A percentile compares a stretch with the other conserved stretches of the same genome.
Evolutionary conservation across 2,888 invertebrate genomes (phyloP).

Genomic region (Ophion ventricosus): DNA sequence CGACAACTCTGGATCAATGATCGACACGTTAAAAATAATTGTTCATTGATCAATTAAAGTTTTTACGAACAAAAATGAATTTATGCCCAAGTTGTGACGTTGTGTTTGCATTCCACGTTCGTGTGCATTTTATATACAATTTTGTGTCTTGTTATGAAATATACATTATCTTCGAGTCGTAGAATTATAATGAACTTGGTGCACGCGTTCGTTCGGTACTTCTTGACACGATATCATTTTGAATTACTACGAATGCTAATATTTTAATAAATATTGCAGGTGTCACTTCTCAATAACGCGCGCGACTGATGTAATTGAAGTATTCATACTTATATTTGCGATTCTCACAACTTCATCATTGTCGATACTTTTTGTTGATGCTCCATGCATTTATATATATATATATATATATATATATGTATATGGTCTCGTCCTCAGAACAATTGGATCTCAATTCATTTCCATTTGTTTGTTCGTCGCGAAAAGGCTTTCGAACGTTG

Average conservation of each 20-base stretch:
- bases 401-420: too few species aligned
- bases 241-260: conserved; percentile 51
- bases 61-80: neutral
- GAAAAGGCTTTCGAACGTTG: conserved; percentile 3
- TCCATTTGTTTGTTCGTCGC: conserved; percentile 32
- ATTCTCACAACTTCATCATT: conserved; percentile 29
- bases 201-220: conserved; percentile 26
- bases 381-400: conserved; percentile 10
- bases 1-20: too few species aligned
- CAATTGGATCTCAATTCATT: conserved; percentile 26
- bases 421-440: neutral
- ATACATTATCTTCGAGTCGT: conserved; percentile 25
- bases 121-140: neutral
- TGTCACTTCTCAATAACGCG: conserved; percentile 25
- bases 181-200: conserved; percentile 38
- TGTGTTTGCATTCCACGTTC: conserved; percentile 34
- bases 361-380: conserved; percentile 20
- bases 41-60: neutral
- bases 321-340: conserved; percentile 45
- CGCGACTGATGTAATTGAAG: conserved; percentile 47
- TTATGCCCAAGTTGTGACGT: neutral
- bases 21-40: neutral
- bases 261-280: conserved; percentile 51
- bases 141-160: conserved; percentile 32
- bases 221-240: conserved; percentile 14